Conservation (phyloP, 2,113 vertebrate species). For the Philantomba maxwellii region DNA sequence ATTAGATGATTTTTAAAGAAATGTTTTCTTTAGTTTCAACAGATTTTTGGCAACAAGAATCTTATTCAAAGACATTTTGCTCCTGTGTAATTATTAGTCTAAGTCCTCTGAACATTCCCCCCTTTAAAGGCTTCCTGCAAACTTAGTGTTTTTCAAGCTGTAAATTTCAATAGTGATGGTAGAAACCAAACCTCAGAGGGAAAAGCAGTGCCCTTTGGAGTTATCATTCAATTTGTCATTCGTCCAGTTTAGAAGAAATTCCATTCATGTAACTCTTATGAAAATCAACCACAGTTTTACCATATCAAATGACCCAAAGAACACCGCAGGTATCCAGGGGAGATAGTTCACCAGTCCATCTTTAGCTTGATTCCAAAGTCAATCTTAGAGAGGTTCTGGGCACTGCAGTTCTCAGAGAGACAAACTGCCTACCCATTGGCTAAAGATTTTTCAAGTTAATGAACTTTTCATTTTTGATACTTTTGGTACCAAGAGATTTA, state of each 20-base stretch:
- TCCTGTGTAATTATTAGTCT: background rate
- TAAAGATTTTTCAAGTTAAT: conserved; percentile 22
- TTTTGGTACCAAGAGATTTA: conserved; percentile 37
- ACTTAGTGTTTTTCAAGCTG: conserved; percentile 31
- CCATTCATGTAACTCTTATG: conserved; percentile 13
- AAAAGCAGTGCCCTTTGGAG: conserved; percentile 24
- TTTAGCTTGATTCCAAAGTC: conserved; percentile 49
- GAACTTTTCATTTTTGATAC: conserved; percentile 16
- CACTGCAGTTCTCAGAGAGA: conserved; percentile 30
- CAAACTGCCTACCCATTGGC: background rate
- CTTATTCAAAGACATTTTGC: conserved; percentile 16
- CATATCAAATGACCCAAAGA: conserved; percentile 51
- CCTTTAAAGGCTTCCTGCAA: conserved; percentile 6
- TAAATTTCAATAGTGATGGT: conserved; percentile 9
- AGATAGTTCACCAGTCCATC: conserved; percentile 24
- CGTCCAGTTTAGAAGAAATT: conserved; percentile 35
- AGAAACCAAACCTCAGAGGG: conserved; percentile 36
- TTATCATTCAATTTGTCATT: conserved; percentile 23
- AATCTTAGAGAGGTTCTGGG: background rate
- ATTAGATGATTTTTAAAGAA: background rate
- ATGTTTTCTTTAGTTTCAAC: conserved; percentile 9
- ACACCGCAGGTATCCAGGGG: conserved; percentile 9
- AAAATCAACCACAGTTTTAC: conserved; percentile 42
- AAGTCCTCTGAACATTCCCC: background rate
- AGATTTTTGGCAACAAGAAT: background rate